Base-by-base conservation (phyloP, 2,797 vertebrate genomes). In the Peromyscus eremicus region DNA sequence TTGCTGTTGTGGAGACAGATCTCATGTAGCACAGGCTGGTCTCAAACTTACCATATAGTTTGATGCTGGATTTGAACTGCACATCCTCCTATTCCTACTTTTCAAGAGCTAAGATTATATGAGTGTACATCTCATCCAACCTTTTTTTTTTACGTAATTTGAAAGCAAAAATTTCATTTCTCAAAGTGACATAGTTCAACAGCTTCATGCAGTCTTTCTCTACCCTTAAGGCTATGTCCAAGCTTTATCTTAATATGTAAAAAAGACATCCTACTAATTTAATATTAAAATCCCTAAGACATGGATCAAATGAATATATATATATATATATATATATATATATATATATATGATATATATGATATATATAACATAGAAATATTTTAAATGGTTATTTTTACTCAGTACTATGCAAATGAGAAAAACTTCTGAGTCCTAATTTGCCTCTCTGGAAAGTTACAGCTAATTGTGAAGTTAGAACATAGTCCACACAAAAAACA, bases 231-330 rank as follows among this genome's bases (percentile, higher is more conserved):
- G 11, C 25, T 37, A 77, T 34, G n/a, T 34, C 1, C 49, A 68
- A 52, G 62, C 19, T 81, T 79, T 55, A 25, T 96, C 83, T 95
- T 81, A 10, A 70, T 82, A 79, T 82, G 89, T 71, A 86, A 34
- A 46, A 34, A 55, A 75, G 49, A 13, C 10, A 64, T 70, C 89
- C 0, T 13, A 85, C 3, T 79, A 88, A 88, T 64, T 40, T 81
- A 52, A 17, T 14, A 80, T 40, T 34, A 85, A 79, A 76, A 87
- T 80, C 12, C 14, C 64, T 95, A 76, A 12, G 19, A 79, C 11
- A 79, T 94, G 3, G 82, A 4, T 62, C 27, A 91, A 92, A 66
- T 82, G 34, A 25, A 55, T 73, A 37, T 37, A 71, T 70, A 23
- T 49, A 52, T 52, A 10, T 4, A 43, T 84, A 83, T 29, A 60